Evolutionary conservation across 1,140 invertebrate genomes (phyloP).

Genomic region (Neodiprion lecontei): DNA sequence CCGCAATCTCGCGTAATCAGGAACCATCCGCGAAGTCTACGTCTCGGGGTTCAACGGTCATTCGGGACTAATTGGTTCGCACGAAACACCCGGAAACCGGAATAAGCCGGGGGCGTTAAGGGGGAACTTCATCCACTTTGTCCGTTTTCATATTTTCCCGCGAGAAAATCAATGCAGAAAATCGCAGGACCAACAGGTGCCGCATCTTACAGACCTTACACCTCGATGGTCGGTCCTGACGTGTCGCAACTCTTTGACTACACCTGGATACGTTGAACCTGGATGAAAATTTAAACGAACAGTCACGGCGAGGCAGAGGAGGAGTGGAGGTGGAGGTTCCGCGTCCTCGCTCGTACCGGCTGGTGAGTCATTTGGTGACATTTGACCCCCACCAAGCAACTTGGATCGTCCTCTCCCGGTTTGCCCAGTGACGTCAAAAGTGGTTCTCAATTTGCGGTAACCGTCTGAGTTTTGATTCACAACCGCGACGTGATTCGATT

Average conservation of each 20-base stretch:
- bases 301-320: neutral
- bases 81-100: neutral
- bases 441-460: conserved; percentile 35
- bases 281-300: neutral
- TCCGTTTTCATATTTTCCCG: neutral
- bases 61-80: neutral
- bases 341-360: conserved; percentile 22
- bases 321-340: neutral
- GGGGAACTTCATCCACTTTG: no score
- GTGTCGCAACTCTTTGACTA: no score
- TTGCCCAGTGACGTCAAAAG: conserved; percentile 37
- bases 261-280: neutral
- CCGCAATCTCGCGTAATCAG: neutral
- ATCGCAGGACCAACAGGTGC: no score
- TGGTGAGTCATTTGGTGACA: conserved; percentile 50
- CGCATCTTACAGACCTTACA: no score
- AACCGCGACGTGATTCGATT: no score
- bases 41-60: no score
- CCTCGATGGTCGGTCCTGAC: no score
- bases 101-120: neutral
- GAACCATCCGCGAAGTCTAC: no score
- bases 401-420: conserved; percentile 18
- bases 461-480: neutral
- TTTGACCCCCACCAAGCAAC: conserved; percentile 46
- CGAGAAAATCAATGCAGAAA: no score